phyloP scores from a whole-genome alignment of 30 jellyfish, hydroid and myxozoan species.

The Pseudorhiza aurosa region DNA sequence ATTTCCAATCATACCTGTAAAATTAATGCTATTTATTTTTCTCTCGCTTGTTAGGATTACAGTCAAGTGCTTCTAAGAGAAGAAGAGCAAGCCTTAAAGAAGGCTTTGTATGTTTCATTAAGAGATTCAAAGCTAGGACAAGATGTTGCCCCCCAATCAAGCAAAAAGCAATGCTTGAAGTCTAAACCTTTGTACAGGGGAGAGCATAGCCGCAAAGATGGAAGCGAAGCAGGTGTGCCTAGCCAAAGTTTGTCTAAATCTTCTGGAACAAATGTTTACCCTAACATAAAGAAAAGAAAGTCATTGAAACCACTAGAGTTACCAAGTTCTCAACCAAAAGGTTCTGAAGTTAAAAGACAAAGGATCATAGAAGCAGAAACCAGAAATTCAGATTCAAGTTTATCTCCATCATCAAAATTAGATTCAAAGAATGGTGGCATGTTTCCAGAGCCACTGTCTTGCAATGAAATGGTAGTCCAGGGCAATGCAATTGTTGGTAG shows the following conservation, averaged over 20 bases:
- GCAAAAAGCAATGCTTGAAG: background rate
- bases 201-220: background rate
- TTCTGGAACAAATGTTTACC: background rate
- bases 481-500: background rate
- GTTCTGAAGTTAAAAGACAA: background rate
- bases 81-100: constrained; percentile 76
- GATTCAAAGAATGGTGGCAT: background rate
- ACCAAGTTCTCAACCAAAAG: background rate
- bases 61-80: constrained; percentile 66
- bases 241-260: background rate
- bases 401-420: background rate
- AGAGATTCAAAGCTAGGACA: constrained; percentile 36
- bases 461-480: background rate
- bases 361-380: background rate
- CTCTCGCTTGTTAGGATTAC: constrained; percentile 39
- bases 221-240: background rate
- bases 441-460: background rate
- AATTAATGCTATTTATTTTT: background rate
- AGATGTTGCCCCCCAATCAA: background rate
- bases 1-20: too few species aligned
- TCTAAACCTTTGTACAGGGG: background rate
- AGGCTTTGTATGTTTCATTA: constrained; percentile 76
- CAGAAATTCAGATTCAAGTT: background rate
- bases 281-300: background rate
- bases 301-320: background rate